These are phyloP conservation scores for Acromyrmex echinatior DNA, from an alignment of 1,140 invertebrate species.

Conservation along the genomic window DNA sequence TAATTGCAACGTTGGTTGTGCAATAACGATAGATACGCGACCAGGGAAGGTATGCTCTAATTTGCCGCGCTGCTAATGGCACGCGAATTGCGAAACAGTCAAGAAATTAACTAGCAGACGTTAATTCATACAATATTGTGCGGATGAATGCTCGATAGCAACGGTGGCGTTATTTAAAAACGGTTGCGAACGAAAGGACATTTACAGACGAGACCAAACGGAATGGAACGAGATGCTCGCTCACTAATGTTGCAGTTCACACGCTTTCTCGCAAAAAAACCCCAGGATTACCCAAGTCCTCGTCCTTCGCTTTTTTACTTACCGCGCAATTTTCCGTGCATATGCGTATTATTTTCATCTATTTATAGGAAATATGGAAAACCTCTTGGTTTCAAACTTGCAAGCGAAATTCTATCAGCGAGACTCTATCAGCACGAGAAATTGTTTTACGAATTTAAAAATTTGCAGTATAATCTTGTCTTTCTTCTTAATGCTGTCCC, in stretches of 20 bases:
- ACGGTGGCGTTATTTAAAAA: neutral
- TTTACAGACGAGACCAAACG: neutral
- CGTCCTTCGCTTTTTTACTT: constrained; percentile 35
- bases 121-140: constrained; percentile 31
- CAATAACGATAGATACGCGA: neutral
- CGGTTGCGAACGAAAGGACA: neutral
- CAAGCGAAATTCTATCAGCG: neutral
- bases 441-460: neutral
- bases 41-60: constrained; percentile 14
- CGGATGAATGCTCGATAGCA: neutral
- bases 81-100: neutral
- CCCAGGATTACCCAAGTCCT: constrained; percentile 30
- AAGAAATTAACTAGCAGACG: constrained; percentile 19
- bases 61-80: neutral
- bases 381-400: neutral
- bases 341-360: neutral
- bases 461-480: neutral
- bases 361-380: neutral
- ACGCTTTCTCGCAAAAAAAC: constrained; percentile 43
- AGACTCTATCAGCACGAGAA: neutral
- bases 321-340: constrained; percentile 13
- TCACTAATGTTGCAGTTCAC: neutral
- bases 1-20: constrained; percentile 11
- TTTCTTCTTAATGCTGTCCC: neutral
- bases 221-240: neutral